phyloP scores from a whole-genome alignment of 2,888 invertebrate species.

The Ophion ellenae region DNA sequence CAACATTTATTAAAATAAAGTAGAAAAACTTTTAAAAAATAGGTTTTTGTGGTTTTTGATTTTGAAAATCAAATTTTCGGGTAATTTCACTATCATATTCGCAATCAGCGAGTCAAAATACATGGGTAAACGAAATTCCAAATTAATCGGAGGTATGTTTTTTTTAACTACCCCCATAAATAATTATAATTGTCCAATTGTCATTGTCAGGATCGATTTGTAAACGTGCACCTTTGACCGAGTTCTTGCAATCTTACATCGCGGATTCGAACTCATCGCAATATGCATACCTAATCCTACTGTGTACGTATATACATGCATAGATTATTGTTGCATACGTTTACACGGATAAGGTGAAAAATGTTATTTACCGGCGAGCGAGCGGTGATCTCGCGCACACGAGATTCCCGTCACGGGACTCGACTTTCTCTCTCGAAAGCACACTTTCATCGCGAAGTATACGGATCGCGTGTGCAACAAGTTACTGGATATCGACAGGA shows the following conservation, averaged over 20 bases:
- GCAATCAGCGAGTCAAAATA: too few relatives aligned
- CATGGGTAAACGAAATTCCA: too few relatives aligned
- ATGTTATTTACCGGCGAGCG: conserved; percentile 40
- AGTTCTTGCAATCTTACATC: conserved; percentile 55
- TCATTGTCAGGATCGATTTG: conserved; percentile 43
- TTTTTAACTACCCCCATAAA: too few relatives aligned
- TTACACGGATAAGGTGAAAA: conserved; percentile 41
- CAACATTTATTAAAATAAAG: too few relatives aligned
- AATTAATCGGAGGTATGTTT: too few relatives aligned
- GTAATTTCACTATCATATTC: too few relatives aligned
- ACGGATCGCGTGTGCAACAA: conserved; percentile 31
- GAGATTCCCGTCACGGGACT: conserved; percentile 44
- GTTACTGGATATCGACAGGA: conserved; percentile 52
- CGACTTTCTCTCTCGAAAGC: conserved; percentile 66
- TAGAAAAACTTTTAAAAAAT: too few relatives aligned
- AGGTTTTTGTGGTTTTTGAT: too few relatives aligned
- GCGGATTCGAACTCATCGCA: conserved; percentile 52
- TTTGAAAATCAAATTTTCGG: too few relatives aligned
- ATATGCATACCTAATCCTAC: conserved; percentile 2
- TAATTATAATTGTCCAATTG: conserved; percentile 15
- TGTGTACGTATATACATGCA: conserved; percentile 12
- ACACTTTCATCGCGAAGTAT: conserved; percentile 59
- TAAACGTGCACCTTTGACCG: conserved; percentile 57
- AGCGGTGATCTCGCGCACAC: conserved; percentile 41
- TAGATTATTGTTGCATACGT: conserved; percentile 22